Evolutionary conservation across 1,140 invertebrate genomes (phyloP), one percentile per base, ranked within the genome.

Genomic region (Parasteatoda tepidariorum): DNA sequence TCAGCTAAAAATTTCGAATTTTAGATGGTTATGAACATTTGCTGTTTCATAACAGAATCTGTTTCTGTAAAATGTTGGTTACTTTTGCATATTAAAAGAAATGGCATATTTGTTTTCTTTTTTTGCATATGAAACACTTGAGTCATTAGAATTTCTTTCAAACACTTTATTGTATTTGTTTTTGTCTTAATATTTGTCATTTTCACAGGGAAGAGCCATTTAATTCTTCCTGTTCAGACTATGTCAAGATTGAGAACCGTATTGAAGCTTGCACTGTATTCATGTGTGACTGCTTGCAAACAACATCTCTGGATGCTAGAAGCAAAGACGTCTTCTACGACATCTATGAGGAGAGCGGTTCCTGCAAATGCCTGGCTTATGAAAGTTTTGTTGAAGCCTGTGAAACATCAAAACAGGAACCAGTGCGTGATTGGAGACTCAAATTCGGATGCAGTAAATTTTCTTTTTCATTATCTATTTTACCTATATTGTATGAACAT

Each of bases 331-430:
- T 71, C 22, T 70, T 71, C 33, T 61, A 71, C n/a, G 78, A 82
- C 54, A 38, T 82, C 2, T 38, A 30, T 9, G n/a, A n/a, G 28
- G 81, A 64, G 11, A 34, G 62, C 9, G 88, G 91, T 18, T 88
- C 92, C 30, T 96, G 94, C 87, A 90, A 92, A 70, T 96, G 94
- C 87, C 88, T 91, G 55, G 89, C 92, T 0, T 87, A 95, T 22
- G 92, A 93, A 76, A 90, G 90, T 83, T 93, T 94, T 84, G 92
- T 94, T 0, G 92, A 93, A 0, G 92, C 94, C 67, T 96, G 94
- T 86, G 89, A 94, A 31, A 91, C 92, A 2, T 91, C 93, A 83
- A 91, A 91, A 18, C 88, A 89, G 15, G 88, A 93, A 0, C 92
- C 94, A 84, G 85, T 95, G 3, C 89, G 90, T 3, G 90, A 90